Evolutionary conservation across 1,140 invertebrate species (phyloP).

Genomic region (Cotesia typhae): DNA sequence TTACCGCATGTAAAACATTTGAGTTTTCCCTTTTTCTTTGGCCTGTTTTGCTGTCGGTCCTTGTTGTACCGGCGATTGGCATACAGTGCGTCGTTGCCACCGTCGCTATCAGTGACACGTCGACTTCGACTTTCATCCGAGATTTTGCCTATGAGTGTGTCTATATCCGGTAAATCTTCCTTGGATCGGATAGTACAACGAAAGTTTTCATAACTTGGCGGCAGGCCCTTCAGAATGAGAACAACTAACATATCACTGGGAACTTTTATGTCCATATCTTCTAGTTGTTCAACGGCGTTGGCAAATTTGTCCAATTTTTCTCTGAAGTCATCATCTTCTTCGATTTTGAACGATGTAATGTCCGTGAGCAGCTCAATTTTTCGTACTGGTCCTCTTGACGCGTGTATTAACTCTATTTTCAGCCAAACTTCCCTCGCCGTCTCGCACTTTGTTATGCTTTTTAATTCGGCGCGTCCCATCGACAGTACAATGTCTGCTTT

Average conservation of each 20-base stretch:
- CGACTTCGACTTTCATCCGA: not conserved
- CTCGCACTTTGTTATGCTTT: not conserved
- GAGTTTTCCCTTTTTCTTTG: too few relatives aligned
- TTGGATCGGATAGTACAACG: conserved; percentile 45
- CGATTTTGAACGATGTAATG: not conserved
- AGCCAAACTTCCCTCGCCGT: not conserved
- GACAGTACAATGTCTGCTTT: conserved; percentile 18
- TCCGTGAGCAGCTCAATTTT: not conserved
- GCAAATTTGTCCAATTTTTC: conserved; percentile 28
- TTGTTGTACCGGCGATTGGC: too few relatives aligned
- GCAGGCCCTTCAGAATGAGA: conserved; percentile 46
- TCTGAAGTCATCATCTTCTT: not conserved
- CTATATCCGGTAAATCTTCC: not conserved
- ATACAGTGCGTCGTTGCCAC: too few relatives aligned
- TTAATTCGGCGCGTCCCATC: not conserved
- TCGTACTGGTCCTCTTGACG: not conserved
- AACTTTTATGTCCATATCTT: conserved; percentile 39
- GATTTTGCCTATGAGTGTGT: not conserved
- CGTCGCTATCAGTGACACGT: not conserved
- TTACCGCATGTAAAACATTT: too few relatives aligned
- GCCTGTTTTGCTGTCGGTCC: too few relatives aligned
- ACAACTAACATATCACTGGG: conserved; percentile 44
- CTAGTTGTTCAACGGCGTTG: conserved; percentile 38
- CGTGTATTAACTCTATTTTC: not conserved
- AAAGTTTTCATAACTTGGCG: conserved; percentile 44